phyloP scores from a whole-genome alignment of 1,140 invertebrate species.

The Drosophila tani region DNA sequence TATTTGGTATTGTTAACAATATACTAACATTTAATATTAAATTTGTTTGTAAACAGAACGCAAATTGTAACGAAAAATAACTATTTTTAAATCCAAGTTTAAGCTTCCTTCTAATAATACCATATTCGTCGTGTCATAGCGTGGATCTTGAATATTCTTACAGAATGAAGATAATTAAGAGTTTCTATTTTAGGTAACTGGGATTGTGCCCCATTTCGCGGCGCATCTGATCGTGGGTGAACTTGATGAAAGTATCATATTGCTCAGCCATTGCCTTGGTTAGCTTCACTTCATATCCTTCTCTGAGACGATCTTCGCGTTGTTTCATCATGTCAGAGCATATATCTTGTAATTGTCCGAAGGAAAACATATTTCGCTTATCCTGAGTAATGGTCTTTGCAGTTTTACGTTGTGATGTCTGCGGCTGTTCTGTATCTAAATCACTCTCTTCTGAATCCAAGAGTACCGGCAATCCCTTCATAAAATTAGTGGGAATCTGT shows the following conservation, averaged over 20 bases:
- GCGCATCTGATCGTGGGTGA: slow-evolving; percentile 35
- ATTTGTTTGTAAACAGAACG: background rate
- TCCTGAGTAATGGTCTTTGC: background rate
- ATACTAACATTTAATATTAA: background rate
- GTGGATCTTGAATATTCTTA: background rate
- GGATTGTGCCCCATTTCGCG: background rate
- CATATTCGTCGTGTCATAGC: background rate
- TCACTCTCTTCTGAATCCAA: slow-evolving; percentile 8
- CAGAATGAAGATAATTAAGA: background rate
- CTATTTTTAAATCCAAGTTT: too few species aligned
- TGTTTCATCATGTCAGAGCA: slow-evolving; percentile 11
- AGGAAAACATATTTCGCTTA: background rate
- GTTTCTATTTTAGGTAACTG: slow-evolving; percentile 19
- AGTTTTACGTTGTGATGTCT: too few species aligned
- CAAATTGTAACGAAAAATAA: background rate
- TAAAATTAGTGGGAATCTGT: background rate
- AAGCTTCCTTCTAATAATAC: background rate
- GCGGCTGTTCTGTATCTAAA: background rate
- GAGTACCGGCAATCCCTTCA: background rate
- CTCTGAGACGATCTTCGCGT: background rate
- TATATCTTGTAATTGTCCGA: slow-evolving; percentile 7
- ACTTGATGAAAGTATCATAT: slow-evolving; percentile 40
- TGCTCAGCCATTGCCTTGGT: slow-evolving; percentile 15
- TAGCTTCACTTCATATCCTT: slow-evolving; percentile 17
- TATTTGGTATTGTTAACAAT: too few species aligned